Percentiles rank a stretch among this genome's conserved stretches.
Conservation (phyloP, 2,797 vertebrate genomes). For the Microchirus variegatus region DNA sequence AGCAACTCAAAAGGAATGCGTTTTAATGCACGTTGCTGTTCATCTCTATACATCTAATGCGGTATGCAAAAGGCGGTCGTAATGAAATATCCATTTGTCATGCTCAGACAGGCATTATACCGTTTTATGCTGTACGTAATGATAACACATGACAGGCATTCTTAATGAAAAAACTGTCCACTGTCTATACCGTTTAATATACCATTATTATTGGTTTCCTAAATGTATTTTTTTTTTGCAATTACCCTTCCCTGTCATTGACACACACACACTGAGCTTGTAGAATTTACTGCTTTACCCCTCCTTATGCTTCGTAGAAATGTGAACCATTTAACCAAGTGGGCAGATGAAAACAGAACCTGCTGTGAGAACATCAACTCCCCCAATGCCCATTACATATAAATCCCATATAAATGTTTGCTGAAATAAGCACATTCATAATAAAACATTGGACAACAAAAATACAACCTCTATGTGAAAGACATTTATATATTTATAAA, state of each 20-base stretch:
- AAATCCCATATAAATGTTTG: neutral
- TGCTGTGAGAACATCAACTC: constrained; percentile 6
- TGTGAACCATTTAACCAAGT: constrained; percentile 45
- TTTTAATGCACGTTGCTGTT: constrained; percentile 15
- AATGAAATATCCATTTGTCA: neutral
- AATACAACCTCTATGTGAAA: neutral
- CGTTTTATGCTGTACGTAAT: neutral
- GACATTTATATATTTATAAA: no score
- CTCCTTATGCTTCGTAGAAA: constrained; percentile 10
- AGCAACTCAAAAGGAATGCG: constrained; percentile 34
- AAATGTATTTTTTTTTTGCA: neutral
- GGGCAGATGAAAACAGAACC: constrained; percentile 38
- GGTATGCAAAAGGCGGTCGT: neutral
- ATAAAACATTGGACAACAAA: neutral
- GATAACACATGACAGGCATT: constrained; percentile 11
- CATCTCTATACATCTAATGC: constrained; percentile 28
- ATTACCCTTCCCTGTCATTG: constrained; percentile 11
- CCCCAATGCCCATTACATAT: constrained; percentile 3
- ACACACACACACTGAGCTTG: constrained; percentile 1
- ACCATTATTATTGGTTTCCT: neutral
- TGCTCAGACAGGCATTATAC: neutral
- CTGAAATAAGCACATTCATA: constrained; percentile 4
- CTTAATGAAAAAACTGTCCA: neutral
- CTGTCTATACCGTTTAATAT: neutral
- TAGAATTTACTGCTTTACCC: constrained; percentile 7